Evolutionary conservation across 2,888 invertebrate species (phyloP).

Genomic region (Cactoblastis cactorum): DNA sequence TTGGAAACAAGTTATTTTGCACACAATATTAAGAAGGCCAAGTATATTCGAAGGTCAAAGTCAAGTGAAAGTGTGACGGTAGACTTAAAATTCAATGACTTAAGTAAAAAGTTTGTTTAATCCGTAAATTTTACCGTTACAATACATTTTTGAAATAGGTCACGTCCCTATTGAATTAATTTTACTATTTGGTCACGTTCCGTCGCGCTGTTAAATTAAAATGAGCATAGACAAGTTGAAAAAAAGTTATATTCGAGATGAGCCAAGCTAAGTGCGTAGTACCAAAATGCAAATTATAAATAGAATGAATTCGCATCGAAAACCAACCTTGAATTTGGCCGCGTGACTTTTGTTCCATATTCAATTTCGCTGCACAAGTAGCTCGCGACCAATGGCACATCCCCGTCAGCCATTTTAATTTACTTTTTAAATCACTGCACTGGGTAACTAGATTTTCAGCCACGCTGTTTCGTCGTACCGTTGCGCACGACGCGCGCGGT

Average conservation of each 20-base stretch:
- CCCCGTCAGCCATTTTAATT: conserved; percentile 62
- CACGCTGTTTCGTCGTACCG: conserved; percentile 19
- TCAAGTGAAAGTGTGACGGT: conserved; percentile 10
- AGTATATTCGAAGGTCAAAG: conserved; percentile 5
- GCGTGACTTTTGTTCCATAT: conserved; percentile 17
- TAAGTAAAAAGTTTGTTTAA: not conserved
- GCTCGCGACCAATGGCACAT: conserved; percentile 67
- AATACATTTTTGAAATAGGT: not conserved
- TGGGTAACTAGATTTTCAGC: conserved; percentile 22
- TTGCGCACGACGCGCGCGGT: conserved; percentile 29
- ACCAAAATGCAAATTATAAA: conserved; percentile 12
- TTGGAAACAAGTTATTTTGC: conserved; percentile 1
- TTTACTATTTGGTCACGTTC: not conserved
- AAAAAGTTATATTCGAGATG: not conserved
- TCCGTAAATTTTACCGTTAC: not conserved
- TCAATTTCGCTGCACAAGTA: conserved; percentile 66
- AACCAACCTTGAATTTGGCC: conserved; percentile 35
- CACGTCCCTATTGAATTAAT: not conserved
- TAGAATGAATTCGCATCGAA: conserved; percentile 7
- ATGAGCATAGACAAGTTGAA: not conserved
- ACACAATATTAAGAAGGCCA: conserved; percentile 1
- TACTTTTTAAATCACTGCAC: conserved; percentile 24
- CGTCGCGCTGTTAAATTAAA: not conserved
- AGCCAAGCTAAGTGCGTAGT: conserved; percentile 11
- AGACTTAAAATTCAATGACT: not conserved